Evolutionary conservation across 2,888 invertebrate species (phyloP).

Genomic region (Drosophila mimetica): DNA sequence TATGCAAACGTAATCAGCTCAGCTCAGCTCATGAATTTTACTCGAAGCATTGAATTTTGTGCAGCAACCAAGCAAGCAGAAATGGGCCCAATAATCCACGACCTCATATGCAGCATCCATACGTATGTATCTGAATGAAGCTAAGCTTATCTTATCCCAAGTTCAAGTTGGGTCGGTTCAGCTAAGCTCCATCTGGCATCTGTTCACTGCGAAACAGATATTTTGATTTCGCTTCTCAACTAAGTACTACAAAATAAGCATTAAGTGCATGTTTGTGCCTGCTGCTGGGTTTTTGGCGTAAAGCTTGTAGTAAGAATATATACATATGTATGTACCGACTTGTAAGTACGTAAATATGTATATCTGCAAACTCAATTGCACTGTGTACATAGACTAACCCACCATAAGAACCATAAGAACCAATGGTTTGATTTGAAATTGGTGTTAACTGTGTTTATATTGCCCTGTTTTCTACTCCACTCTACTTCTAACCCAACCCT

Average conservation of each 20-base stretch:
- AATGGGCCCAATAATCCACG: slow-evolving; percentile 74
- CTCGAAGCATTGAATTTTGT: slow-evolving; percentile 37
- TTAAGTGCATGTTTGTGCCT: slow-evolving; percentile 77
- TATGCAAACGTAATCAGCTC: slow-evolving; percentile 78
- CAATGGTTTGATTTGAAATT: slow-evolving; percentile 55
- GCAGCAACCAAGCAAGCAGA: slow-evolving; percentile 50
- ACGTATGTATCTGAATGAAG: slow-evolving; percentile 12
- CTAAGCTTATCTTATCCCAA: slow-evolving; percentile 5
- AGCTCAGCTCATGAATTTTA: slow-evolving; percentile 31
- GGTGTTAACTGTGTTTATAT: slow-evolving; percentile 79
- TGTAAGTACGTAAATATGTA: slow-evolving; percentile 14
- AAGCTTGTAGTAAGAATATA: slow-evolving; percentile 65
- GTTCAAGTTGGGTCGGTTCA: slow-evolving; percentile 3
- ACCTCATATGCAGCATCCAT: slow-evolving; percentile 81
- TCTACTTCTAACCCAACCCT: slow-evolving; percentile 48
- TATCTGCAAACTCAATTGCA: slow-evolving; percentile 56
- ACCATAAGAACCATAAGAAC: slow-evolving; percentile 41
- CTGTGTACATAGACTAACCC: slow-evolving; percentile 71
- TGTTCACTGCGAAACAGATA: slow-evolving; percentile 25
- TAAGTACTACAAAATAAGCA: slow-evolving; percentile 49
- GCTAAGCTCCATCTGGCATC: slow-evolving; percentile 33
- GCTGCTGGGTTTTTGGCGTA: slow-evolving; percentile 73
- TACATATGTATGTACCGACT: slow-evolving; percentile 12
- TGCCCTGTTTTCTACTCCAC: slow-evolving; percentile 75
- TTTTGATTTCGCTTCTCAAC: slow-evolving; percentile 50